Conservation (phyloP, 1,140 invertebrate genomes). For the Mamestra configurata region DNA sequence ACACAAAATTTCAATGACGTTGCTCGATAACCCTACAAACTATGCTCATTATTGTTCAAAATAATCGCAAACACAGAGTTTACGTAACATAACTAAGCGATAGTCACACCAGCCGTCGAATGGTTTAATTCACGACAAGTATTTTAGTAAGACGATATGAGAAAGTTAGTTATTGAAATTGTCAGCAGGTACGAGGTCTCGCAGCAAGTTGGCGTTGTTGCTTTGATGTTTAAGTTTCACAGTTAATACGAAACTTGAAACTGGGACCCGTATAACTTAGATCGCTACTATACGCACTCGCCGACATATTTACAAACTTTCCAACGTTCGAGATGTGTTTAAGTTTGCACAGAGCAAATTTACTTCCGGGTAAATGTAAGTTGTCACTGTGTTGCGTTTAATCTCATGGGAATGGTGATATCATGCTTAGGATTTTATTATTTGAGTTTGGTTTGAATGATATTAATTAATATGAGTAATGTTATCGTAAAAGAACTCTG, state of each 20-base stretch:
- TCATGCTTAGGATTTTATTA: background rate
- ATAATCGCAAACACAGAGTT: constrained; percentile 1
- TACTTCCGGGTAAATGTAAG: background rate
- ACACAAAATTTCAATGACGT: background rate
- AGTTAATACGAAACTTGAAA: constrained; percentile 60
- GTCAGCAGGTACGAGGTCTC: constrained; percentile 62
- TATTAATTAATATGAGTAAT: no score
- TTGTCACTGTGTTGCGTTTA: background rate
- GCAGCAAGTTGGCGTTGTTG: constrained; percentile 56
- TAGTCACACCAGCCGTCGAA: constrained; percentile 2
- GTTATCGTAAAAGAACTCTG: no score
- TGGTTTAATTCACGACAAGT: constrained; percentile 46
- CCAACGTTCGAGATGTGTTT: constrained; percentile 24
- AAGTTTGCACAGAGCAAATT: constrained; percentile 23
- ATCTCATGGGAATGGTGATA: background rate
- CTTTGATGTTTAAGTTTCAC: constrained; percentile 64
- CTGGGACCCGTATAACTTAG: constrained; percentile 57
- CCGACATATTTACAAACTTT: constrained; percentile 53
- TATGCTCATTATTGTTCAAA: background rate
- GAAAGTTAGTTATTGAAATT: constrained; percentile 66
- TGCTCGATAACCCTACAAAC: background rate
- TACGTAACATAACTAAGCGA: constrained; percentile 10
- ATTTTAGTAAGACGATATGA: constrained; percentile 58
- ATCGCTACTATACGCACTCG: constrained; percentile 47
- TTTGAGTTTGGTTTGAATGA: no score